Evolutionary conservation across 1,140 invertebrate species (phyloP), one percentile per base, ranked within the genome.

Genomic region (Atopsyche davidsoni): DNA sequence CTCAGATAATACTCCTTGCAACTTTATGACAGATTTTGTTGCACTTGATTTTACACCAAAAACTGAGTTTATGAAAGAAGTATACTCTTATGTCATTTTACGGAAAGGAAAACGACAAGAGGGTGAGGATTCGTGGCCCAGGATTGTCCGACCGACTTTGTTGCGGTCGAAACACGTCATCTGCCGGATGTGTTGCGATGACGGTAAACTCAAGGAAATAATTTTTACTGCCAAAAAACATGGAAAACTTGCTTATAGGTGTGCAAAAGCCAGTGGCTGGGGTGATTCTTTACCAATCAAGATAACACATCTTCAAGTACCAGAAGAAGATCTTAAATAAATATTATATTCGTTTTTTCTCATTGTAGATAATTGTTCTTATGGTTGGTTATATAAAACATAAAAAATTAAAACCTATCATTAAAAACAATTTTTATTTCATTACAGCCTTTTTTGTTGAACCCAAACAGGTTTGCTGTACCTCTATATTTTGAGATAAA

Each of bases 21-120:
- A 86, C 66, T 93, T 90, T 67, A 59, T 78, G 52, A 75, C 82
- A 17, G 59, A 69, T 9, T 92, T 83, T 66, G 64, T 72, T 31
- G 70, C 77, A 1, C 60, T 87, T 46, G 69, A 71, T 19, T 70
- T 82, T 51, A 63, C 61, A 4, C 60, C 66, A 1, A 68, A 68
- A 40, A 51, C 60, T 2, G 62, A 72, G 53, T 51, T 69, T 0
- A 59, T 62, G 22, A 68, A 63, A 11, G 82, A 87, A 56, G 47
- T 73, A 16, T 89, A 79, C 67, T 84, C 81, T 4, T 92, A 90
- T 65, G 71, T 91, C 0, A 79, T 94, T 35, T 65, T 93, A 14
- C 85, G 80, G 63, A 91, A 89, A 80, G 87, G 87, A 68, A 64
- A 60, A 1, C 64, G 64, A n/a, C 77, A 65, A 16, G 13, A 64